Evolutionary conservation across 2,797 vertebrate genomes (phyloP), one percentile per base, ranked within the genome.

Genomic region (Gouania willdenowi): DNA sequence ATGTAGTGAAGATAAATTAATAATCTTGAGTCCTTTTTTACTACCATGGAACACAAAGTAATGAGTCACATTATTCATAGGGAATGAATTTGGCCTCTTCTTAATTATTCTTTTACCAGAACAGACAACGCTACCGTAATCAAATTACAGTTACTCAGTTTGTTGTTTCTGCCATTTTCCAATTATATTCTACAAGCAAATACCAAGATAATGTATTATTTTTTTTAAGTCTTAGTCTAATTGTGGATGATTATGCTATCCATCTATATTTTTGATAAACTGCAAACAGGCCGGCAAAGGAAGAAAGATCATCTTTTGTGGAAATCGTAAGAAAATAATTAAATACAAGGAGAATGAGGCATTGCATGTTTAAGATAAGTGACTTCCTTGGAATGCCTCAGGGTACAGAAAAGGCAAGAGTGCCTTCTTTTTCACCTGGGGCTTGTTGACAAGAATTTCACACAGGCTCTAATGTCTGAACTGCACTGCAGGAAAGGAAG

Each of bases 231-330:
- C n/a, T n/a, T n/a, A n/a, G n/a, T n/a, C n/a, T n/a, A n/a, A n/a
- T 45, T 54, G 53, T 66, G 62, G 75, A 66, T 73, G 64, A 65
- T 69, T 28, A 26, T 61, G 56, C 19, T n/a, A 71, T 80, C 65
- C 79, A 73, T 79, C 81, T 83, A 67, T 81, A 82, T 82, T 79
- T 73, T 78, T 16, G 19, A 54, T 53, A 51, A 71, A 69, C 75
- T 75, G 15, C 72, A 66, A 51, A 54, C 53, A 40, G 38, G 56
- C 35, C 5, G 66, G 65, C 58, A 46, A 49, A 81, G 56, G 45
- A 47, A 41, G 25, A 79, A 51, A 46, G 17, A 27, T 59, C 51
- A 19, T 47, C 71, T 73, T 45, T 40, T 14, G 9, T 63, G 10
- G 20, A 20, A 5, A 24, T 6, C 4, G 8, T 13, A 29, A 30